Evolutionary conservation across 2,113 vertebrate species (phyloP), one percentile per base, ranked within the genome.

Genomic region (Heterochromis multidens): DNA sequence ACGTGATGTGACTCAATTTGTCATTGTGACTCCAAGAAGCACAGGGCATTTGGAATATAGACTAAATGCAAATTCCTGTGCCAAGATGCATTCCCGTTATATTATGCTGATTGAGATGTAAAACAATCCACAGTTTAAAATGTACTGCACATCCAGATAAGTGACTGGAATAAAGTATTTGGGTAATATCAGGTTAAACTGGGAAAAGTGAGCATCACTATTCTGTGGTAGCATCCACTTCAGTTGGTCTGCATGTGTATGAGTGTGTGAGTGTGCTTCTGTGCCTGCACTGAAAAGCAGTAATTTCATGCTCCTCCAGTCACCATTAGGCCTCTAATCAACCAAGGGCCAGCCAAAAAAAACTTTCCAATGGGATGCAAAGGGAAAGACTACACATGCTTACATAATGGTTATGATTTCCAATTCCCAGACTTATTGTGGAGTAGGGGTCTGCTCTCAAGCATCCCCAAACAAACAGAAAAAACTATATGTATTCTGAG

Each of bases 301-400:
- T 85, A 84, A 91, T 90, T 88, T 86, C 83, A 90, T 89, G 87
- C 82, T 86, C 79, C 84, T 90, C 57, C 74, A 83, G 86, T 87
- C 82, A 87, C 76, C 80, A 91, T 91, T 89, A 87, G 77, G 59
- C 61, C 67, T 85, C 59, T 88, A 86, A 92, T 87, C 65, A 91
- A 72, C 43, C 29, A 14, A 63, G 33, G 23, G 35, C 67, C 72
- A 87, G 83, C 83, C 79, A 74, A 83, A 62, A 87, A 81, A 49
- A 49, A 49, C 27, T 19, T 67, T 87, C 83, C 23, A 78, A 27
- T 85, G 59, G 81, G 81, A 87, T 84, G 74, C 59, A 82, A 76
- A 84, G 84, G 59, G 58, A 78, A 59, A 72, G 40, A 54, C 84
- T 78, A 79, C 83, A 83, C 70, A 87, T 89, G 80, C 60, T 90